Evolutionary conservation across 2,888 invertebrate species (phyloP), one percentile per base, ranked within the genome.

Genomic region (Drosophila dives): DNA sequence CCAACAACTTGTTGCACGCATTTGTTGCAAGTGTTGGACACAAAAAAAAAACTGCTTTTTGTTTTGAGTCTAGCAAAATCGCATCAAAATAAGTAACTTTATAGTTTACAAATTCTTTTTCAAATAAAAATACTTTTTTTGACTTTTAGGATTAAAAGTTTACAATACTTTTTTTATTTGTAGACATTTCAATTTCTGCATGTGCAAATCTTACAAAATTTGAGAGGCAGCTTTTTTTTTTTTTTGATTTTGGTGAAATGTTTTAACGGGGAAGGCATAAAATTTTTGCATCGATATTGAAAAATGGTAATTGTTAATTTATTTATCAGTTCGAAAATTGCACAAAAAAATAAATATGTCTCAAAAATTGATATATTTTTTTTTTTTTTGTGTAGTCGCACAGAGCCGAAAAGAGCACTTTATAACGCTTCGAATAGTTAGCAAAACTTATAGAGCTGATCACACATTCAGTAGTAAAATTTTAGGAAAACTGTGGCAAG

Each of bases 1-100:
- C 40, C 54, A 71, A 17, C 42, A 49, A 62, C 32, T 34, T 50
- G n/a, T 34, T 60, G 23, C 11, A 20, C 33, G 29, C 7, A 38
- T 29, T 29, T 12, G n/a, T 11, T 17, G 26, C 45, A 45, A 20
- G 12, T 2, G 7, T 23, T 23, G 8, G 15, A 20, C 20, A 7
- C 2, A 45, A 23, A 20, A 45, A 23, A 15, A 23, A 23, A 23
- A 2, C 23, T 23, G 6, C 12, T 45, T 45, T 0, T 42, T 12
- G 7, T 20, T 42, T 12, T 6, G 3, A 12, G 7, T 8, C 45
- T 20, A 15, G 15, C 3, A 23, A 15, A 23, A 45, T 23, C 15
- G 0, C 8, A 45, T 23, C 15, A 15, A 45, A 45, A 45, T 45
- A 23, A 15, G 15, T 45, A 1, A 20, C 15, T 15, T 45, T 12